phyloP scores from a whole-genome alignment of 2,113 vertebrate genomes.

The Lycocorax pyrrhopterus region DNA sequence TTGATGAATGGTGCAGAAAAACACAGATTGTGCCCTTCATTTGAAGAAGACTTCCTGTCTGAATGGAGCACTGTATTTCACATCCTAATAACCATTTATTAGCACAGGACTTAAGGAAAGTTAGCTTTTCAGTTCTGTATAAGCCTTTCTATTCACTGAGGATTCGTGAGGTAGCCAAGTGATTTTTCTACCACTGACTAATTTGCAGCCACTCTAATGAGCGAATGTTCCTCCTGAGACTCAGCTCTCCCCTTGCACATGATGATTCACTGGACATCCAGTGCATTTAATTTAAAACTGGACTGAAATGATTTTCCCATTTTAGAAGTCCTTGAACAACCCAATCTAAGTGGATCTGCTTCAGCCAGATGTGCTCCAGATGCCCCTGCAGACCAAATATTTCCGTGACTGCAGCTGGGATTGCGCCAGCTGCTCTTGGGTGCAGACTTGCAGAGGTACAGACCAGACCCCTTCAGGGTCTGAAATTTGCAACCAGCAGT shows the following conservation, averaged over 20 bases:
- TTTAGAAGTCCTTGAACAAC: background rate
- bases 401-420: background rate
- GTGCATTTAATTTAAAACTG: background rate
- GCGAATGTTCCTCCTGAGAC: background rate
- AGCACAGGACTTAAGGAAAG: background rate
- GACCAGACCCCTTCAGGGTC: background rate
- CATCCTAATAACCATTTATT: background rate
- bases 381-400: background rate
- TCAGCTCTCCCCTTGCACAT: background rate
- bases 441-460: background rate
- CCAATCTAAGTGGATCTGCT: background rate
- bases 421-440: fast-evolving
- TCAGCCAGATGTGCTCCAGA: background rate
- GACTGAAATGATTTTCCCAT: background rate
- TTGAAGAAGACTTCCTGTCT: background rate
- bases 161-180: background rate
- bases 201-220: background rate
- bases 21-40: background rate
- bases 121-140: background rate
- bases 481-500: background rate
- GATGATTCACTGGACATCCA: background rate
- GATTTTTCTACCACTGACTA: background rate
- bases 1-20: background rate
- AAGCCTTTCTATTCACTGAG: background rate
- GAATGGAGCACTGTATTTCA: background rate